Evolutionary conservation across 2,888 invertebrate genomes (phyloP).

Genomic region (Tenthredo notha): DNA sequence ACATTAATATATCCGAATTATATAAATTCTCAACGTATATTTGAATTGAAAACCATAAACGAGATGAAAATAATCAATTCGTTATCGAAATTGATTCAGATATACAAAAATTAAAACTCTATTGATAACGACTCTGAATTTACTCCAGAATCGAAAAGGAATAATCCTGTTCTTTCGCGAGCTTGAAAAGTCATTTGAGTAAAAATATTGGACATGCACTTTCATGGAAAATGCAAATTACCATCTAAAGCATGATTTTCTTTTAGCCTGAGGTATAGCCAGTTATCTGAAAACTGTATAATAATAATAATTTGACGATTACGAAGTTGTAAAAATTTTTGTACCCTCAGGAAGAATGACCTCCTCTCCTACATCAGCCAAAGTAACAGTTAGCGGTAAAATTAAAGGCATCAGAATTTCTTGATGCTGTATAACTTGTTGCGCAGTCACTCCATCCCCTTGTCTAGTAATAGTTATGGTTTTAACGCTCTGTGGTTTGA

Average conservation of each 20-base stretch:
- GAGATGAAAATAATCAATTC: background rate
- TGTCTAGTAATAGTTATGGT: conserved; percentile 75
- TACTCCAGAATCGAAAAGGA: background rate
- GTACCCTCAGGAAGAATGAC: conserved; percentile 76
- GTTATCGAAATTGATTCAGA: too few relatives aligned
- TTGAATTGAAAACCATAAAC: background rate
- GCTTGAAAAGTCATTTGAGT: background rate
- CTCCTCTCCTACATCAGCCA: conserved; percentile 75
- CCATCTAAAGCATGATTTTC: background rate
- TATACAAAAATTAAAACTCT: background rate
- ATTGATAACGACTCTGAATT: background rate
- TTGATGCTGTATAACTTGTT: conserved; percentile 74
- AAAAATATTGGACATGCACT: conserved; percentile 17
- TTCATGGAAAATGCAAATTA: conserved; percentile 30
- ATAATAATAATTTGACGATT: conserved; percentile 56
- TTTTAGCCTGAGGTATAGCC: too few relatives aligned
- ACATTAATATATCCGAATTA: background rate
- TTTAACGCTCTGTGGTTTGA: conserved; percentile 73
- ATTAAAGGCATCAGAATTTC: conserved; percentile 76
- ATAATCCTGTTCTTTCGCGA: background rate
- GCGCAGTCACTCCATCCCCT: conserved; percentile 66
- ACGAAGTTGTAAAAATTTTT: conserved; percentile 75
- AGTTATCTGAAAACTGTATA: background rate
- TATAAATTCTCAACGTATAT: background rate
- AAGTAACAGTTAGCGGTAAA: conserved; percentile 73